Conservation (phyloP, 1,140 invertebrate species). For the Cotesia vestalis region DNA sequence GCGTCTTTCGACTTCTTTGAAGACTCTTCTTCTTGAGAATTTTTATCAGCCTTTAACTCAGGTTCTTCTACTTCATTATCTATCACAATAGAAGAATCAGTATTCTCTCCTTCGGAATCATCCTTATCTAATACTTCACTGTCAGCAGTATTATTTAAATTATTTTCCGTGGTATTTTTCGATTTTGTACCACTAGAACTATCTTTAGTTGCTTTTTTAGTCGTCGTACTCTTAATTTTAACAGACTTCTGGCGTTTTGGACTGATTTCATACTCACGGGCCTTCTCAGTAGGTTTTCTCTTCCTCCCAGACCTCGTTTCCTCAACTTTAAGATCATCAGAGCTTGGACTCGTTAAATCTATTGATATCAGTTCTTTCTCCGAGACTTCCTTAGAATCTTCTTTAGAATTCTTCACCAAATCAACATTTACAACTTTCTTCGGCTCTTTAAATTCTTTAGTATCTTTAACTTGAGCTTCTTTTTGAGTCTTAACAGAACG, state of each 20-base stretch:
- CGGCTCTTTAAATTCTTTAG: not conserved
- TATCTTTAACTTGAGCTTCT: constrained; percentile 6
- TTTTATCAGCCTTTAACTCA: constrained; percentile 36
- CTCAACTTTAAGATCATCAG: constrained; percentile 39
- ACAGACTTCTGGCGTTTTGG: constrained; percentile 43
- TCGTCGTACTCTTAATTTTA: constrained; percentile 31
- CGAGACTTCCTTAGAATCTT: constrained; percentile 36
- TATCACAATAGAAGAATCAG: not conserved
- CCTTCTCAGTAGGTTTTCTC: constrained; percentile 61
- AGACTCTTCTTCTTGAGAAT: constrained; percentile 32
- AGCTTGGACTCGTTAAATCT: constrained; percentile 10
- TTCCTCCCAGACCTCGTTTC: constrained; percentile 62
- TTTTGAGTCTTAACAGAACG: not conserved
- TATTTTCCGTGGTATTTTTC: constrained; percentile 17
- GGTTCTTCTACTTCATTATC: constrained; percentile 22
- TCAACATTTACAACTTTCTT: constrained; percentile 33
- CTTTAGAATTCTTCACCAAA: constrained; percentile 18
- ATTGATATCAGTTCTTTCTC: constrained; percentile 21
- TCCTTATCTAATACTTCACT: not conserved
- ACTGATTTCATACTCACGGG: constrained; percentile 58
- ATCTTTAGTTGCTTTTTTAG: constrained; percentile 32
- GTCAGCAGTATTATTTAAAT: constrained; percentile 24
- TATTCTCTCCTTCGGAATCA: not conserved
- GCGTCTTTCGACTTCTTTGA: constrained; percentile 14
- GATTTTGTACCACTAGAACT: constrained; percentile 1